phyloP scores from a whole-genome alignment of 2,113 vertebrate species.

The Odontophorus gujanensis region DNA sequence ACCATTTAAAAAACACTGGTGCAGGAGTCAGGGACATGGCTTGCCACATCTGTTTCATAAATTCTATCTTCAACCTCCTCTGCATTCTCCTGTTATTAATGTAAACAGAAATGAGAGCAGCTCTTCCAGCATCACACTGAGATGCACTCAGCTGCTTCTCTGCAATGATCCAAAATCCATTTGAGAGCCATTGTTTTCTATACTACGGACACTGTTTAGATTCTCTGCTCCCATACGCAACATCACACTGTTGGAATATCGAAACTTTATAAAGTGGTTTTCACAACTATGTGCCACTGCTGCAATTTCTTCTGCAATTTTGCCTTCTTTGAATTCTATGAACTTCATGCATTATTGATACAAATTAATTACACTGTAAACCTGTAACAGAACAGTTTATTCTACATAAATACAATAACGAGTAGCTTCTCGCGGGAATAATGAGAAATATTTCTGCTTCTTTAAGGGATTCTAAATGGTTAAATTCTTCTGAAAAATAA shows the following conservation, averaged over 20 bases:
- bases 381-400: not conserved
- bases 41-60: not conserved
- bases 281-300: not conserved
- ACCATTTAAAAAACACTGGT: not conserved
- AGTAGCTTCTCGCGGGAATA: not conserved
- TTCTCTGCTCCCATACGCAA: not conserved
- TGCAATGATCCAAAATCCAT: not conserved
- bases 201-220: not conserved
- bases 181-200: not conserved
- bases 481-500: not conserved
- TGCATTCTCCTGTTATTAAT: not conserved
- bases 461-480: not conserved
- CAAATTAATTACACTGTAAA: not conserved
- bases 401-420: not conserved
- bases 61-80: not conserved
- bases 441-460: not conserved
- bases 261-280: not conserved
- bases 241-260: not conserved
- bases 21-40: not conserved
- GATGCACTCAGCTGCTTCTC: not conserved
- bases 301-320: not conserved
- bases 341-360: not conserved
- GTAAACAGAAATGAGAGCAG: not conserved
- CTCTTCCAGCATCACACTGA: not conserved
- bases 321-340: not conserved